Percentiles rank a stretch among this genome's conserved stretches.
phyloP scores from a whole-genome alignment of 2,888 invertebrate species.

The Euzophera pinguis region DNA sequence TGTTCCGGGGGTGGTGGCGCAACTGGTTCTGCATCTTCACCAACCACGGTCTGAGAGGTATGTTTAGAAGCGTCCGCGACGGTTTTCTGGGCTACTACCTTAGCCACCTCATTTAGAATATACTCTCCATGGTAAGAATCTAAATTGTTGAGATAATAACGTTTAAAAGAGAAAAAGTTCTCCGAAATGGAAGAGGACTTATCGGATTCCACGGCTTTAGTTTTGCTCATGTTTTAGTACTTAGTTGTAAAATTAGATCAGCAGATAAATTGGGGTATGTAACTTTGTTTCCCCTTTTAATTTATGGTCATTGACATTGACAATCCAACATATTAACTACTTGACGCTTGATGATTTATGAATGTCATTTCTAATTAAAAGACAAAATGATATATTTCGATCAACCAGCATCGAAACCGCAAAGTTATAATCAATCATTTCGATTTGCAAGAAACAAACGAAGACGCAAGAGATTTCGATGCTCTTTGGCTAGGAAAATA shows the following conservation, averaged over 20 bases:
- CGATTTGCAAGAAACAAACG: too few relatives aligned
- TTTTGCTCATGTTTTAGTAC: neutral
- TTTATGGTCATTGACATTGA: too few relatives aligned
- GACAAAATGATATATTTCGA: too few relatives aligned
- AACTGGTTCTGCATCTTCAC: slow-evolving; percentile 43
- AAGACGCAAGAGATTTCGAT: too few relatives aligned
- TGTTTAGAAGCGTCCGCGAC: slow-evolving; percentile 29
- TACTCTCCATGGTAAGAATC: slow-evolving; percentile 80
- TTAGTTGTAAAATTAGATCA: neutral
- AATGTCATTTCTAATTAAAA: too few relatives aligned
- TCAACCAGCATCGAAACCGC: too few relatives aligned
- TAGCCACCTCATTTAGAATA: slow-evolving; percentile 57
- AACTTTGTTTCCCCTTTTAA: too few relatives aligned
- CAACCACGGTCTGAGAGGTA: slow-evolving; percentile 41
- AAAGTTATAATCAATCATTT: too few relatives aligned
- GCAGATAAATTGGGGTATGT: too few relatives aligned
- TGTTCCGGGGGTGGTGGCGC: slow-evolving; percentile 41
- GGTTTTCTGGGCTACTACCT: slow-evolving; percentile 47
- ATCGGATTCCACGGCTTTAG: slow-evolving; percentile 39
- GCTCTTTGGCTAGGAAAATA: too few relatives aligned
- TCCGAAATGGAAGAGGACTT: slow-evolving; percentile 35
- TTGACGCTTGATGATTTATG: too few relatives aligned
- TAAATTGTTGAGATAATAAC: slow-evolving; percentile 81
- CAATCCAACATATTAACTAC: too few relatives aligned
- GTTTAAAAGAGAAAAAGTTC: slow-evolving; percentile 59